These are phyloP conservation scores for Phania funesta DNA, from an alignment of 2,888 invertebrate genomes.

Conservation along the genomic window DNA sequence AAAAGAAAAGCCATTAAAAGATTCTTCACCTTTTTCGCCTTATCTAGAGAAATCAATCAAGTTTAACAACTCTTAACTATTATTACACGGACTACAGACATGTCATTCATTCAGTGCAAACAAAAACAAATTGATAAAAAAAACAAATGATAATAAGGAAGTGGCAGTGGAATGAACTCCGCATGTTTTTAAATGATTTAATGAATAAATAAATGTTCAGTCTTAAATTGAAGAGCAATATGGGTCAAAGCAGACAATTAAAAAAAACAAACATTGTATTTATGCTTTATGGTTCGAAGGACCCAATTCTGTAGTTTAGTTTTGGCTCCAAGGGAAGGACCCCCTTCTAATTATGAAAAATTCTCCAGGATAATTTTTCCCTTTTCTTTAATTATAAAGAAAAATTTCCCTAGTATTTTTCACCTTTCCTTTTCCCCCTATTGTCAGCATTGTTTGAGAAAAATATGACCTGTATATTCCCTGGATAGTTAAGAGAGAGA, in stretches of 20 bases:
- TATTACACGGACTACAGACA: constrained; percentile 48
- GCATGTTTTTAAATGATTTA: constrained; percentile 1
- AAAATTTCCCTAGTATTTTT: no score
- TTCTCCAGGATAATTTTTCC: no score
- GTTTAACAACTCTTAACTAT: constrained; percentile 56
- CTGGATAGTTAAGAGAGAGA: no score
- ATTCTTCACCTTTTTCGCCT: constrained; percentile 58
- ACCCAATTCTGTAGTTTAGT: no score
- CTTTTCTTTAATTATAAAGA: no score
- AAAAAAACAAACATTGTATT: no score
- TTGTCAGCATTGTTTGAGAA: no score
- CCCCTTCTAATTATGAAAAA: no score
- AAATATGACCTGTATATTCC: no score
- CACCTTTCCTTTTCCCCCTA: no score
- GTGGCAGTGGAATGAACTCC: constrained; percentile 20
- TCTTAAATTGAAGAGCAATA: neutral
- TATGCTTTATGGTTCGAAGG: no score
- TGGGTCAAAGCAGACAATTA: neutral
- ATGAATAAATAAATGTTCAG: neutral
- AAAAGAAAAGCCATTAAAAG: constrained; percentile 48
- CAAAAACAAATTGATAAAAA: constrained; percentile 30
- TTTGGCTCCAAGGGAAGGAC: no score
- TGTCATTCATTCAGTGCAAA: constrained; percentile 22
- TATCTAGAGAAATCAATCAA: constrained; percentile 60
- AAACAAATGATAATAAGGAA: constrained; percentile 36